Evolutionary conservation across 2,113 vertebrate genomes (phyloP), one percentile per base, ranked within the genome.

Genomic region (Syngnathoides biaculeatus): DNA sequence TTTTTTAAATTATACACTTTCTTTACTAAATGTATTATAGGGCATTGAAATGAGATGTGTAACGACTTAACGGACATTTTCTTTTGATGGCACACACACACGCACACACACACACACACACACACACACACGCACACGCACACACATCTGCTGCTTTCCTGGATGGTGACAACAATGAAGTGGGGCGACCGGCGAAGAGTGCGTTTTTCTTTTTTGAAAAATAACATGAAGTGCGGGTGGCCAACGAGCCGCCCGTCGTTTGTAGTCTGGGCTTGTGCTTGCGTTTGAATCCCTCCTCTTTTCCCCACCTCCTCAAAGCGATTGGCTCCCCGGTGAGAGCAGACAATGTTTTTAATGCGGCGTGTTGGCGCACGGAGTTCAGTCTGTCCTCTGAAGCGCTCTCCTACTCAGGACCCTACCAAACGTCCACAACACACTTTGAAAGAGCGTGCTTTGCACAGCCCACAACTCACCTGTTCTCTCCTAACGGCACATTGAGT

Each of bases 281-380:
- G 68, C 75, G 73, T 81, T 74, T 76, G 66, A 73, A 71, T 74
- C 89, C 82, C 90, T 91, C 75, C 94, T 92, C 66, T 81, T 90
- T 67, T 62, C 72, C 72, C 83, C 68, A 75, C 86, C 78, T 65
- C 71, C 26, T 72, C 81, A n/a, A 81, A 71, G 58, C 39, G 75
- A 98, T 96, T 98, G 96, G 96, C 91, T 95, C 93, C 91, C 90
- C n/a, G 78, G 68, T 88, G 93, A 94, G 93, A 87, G 91, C 95
- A 93, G 93, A 95, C 94, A 93, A 93, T 94, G 95, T 96, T 97
- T 97, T 62, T 96, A 98, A 96, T 94, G 92, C 96, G 91, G 94
- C 95, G 93, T 93, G 95, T 94, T 17, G 93, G 94, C 92, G 94
- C 94, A 92, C 93, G 89, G 94, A 94, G 93, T 93, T 87, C 93